Percentiles rank a stretch among this genome's conserved stretches.
phyloP scores from a whole-genome alignment of 2,888 invertebrate species.

The Spisula subtruncata region DNA sequence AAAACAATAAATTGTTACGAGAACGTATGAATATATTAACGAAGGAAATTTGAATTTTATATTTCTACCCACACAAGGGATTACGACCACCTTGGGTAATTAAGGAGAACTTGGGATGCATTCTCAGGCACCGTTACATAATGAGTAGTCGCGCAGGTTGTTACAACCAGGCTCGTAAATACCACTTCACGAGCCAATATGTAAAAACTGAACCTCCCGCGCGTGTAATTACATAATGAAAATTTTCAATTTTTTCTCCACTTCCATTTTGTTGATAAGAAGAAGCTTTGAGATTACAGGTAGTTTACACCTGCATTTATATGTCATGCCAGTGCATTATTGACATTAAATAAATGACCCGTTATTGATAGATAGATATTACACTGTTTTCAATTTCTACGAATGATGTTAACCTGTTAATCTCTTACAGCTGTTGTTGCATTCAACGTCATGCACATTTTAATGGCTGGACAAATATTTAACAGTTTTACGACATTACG shows the following conservation, averaged over 20 bases:
- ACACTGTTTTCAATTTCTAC: not conserved
- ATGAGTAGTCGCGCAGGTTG: constrained; percentile 9
- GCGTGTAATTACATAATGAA: constrained; percentile 23
- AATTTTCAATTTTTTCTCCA: not conserved
- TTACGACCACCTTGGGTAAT: not conserved
- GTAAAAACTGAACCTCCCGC: not conserved
- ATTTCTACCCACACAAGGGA: not conserved
- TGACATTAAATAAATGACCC: constrained; percentile 12
- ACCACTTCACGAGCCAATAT: not conserved
- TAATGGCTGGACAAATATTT: constrained; percentile 11
- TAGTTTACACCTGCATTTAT: not conserved
- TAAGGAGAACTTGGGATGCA: constrained; percentile 18
- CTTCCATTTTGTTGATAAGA: not conserved
- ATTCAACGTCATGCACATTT: not conserved
- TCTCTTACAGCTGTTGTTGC: not conserved
- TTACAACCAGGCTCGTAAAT: not conserved
- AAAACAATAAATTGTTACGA: constrained; percentile 1
- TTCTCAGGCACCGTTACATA: constrained; percentile 14
- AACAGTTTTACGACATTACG: not conserved
- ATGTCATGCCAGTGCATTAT: constrained; percentile 2
- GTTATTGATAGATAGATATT: not conserved
- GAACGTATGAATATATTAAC: not conserved
- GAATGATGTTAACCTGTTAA: not conserved
- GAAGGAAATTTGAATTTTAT: not conserved
- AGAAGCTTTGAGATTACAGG: not conserved